Base-by-base conservation (phyloP, 2,113 vertebrate species). In the Xenus cinereus region DNA sequence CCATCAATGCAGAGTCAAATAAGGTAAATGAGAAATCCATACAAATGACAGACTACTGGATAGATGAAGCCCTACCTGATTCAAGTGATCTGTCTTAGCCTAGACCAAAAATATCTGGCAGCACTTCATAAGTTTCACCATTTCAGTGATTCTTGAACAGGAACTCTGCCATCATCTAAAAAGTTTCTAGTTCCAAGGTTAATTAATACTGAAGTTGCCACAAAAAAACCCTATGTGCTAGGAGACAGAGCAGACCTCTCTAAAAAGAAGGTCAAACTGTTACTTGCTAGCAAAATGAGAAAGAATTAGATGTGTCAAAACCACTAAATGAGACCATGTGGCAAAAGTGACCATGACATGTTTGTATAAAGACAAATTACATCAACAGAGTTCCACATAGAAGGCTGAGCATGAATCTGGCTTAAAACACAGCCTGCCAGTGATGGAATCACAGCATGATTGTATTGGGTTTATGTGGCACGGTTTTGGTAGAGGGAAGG, bases 291-390 rank as follows among this genome's bases (percentile, higher is more conserved):
- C 83, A 33, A 92, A 95, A 92, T 90, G 54, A 88, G 90, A 86
- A 93, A 94, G 85, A 84, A 89, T 92, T 92, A 88, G 69, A 82
- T 76, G 35, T 84, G 91, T 95, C 87, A 89, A 79, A 94, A 68
- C 35, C 45, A 69, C 74, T 95, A 91, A 92, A 92, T 53, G n/a
- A 82, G 69, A 84, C 69, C 68, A 39, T 68, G 87, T 45, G 73
- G 60, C 56, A 93, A 60, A 95, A 95, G 69, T 87, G 81, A 79
- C 87, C 53, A 59, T 95, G 89, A 82, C 77, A 68, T 57, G 30
- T 89, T 89, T 87, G 48, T 89, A 93, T 89, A 89, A 89, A 95
- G 93, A 94, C 56, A 91, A 94, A 94, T 89, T 59, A 37, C 35
- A 87, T 46, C 30, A 75, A 91, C 30, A 48, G 62, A 43, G 10